Evolutionary conservation across 2,113 vertebrate genomes (phyloP).

Genomic region (Brienomyrus longianalis): DNA sequence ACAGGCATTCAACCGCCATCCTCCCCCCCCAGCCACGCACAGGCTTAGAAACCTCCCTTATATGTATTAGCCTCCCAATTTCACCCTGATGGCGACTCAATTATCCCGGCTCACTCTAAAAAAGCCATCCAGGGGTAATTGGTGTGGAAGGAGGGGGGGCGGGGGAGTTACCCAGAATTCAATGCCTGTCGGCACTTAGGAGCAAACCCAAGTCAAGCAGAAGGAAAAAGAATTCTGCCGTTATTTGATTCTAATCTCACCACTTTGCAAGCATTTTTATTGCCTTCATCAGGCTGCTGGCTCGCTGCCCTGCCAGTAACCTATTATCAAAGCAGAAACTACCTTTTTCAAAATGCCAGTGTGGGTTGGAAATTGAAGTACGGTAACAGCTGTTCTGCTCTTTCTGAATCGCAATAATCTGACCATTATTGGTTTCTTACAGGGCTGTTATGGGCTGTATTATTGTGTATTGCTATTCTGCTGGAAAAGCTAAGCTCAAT

Average conservation of each 20-base stretch:
- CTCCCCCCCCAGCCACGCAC: conserved; percentile 47
- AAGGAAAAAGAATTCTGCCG: conserved; percentile 68
- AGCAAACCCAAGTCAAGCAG: conserved; percentile 72
- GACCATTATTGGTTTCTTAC: conserved; percentile 79
- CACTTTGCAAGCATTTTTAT: conserved; percentile 97
- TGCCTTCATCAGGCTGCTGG: conserved; percentile 86
- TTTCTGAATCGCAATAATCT: conserved; percentile 76
- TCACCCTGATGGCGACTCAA: conserved; percentile 91
- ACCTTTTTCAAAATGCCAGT: conserved; percentile 91
- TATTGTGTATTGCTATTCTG: conserved; percentile 63
- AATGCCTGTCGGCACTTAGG: conserved; percentile 74
- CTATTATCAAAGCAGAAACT: conserved; percentile 94
- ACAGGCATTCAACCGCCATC: neutral
- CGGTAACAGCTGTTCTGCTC: conserved; percentile 83
- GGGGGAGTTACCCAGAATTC: conserved; percentile 76
- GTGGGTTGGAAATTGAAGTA: conserved; percentile 80
- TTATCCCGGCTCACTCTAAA: conserved; percentile 87
- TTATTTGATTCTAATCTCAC: conserved; percentile 97
- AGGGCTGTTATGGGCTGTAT: conserved; percentile 74
- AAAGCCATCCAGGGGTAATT: conserved; percentile 86
- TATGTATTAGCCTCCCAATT: conserved; percentile 86
- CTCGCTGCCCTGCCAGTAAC: conserved; percentile 78
- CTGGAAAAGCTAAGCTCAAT: conserved; percentile 61
- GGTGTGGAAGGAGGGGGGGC: conserved; percentile 58
- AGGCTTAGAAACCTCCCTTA: conserved; percentile 79